Evolutionary conservation across 2,888 invertebrate genomes (phyloP).

Genomic region (Capitulum mitella): DNA sequence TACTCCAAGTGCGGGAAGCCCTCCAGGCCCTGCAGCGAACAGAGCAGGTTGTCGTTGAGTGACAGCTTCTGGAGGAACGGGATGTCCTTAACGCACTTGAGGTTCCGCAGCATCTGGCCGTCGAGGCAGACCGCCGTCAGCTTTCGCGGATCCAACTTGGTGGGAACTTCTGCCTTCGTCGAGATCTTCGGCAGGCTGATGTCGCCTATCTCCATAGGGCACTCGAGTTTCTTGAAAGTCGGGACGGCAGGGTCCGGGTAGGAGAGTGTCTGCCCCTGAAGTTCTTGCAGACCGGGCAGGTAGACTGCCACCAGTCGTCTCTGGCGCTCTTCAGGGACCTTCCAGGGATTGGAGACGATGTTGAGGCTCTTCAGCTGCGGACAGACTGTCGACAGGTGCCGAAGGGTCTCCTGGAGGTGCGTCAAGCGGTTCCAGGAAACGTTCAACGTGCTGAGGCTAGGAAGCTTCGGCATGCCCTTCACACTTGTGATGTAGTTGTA

Average conservation of each 20-base stretch:
- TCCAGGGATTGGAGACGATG: background rate
- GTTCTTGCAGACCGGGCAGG: background rate
- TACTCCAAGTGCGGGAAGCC: slow-evolving; percentile 8
- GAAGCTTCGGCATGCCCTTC: background rate
- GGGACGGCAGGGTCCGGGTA: background rate
- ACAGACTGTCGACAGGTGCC: background rate
- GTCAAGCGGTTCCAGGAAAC: background rate
- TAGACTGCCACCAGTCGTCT: background rate
- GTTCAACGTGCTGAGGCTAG: background rate
- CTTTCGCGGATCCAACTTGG: background rate
- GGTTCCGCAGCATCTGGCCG: background rate
- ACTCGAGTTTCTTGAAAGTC: background rate
- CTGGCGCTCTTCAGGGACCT: background rate
- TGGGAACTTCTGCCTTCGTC: background rate
- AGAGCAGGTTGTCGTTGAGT: background rate
- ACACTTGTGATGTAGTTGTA: background rate
- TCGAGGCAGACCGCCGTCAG: background rate
- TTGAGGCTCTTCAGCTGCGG: background rate
- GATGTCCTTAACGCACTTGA: background rate
- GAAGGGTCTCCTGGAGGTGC: background rate
- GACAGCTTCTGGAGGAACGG: slow-evolving; percentile 17
- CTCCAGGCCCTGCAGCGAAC: background rate
- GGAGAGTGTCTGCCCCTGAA: background rate
- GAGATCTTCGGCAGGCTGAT: background rate
- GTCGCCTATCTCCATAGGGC: slow-evolving; percentile 8